Evolutionary conservation across 2,797 vertebrate genomes (phyloP).

Genomic region (Syncerus caffer): DNA sequence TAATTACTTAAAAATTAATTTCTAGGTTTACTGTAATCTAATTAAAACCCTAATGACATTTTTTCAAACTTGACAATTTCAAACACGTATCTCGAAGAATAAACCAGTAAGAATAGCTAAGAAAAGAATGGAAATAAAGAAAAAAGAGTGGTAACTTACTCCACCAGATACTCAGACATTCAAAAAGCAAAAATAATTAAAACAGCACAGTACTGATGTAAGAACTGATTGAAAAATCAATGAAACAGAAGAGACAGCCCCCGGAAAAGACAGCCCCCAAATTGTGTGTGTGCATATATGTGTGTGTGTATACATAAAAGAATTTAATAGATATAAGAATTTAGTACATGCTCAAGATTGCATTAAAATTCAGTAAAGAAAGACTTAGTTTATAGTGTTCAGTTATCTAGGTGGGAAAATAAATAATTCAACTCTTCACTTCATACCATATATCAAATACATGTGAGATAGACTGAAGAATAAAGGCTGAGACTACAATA

Average conservation of each 20-base stretch:
- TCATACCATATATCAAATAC: neutral
- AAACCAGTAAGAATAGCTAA: neutral
- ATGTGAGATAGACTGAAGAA: neutral
- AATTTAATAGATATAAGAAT: neutral
- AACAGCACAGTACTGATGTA: neutral
- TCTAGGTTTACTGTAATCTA: neutral
- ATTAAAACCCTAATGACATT: neutral
- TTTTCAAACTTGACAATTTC: neutral
- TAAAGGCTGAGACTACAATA: neutral
- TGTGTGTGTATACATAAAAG: neutral
- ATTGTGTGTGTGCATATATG: too few species aligned
- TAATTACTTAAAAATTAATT: conserved; percentile 14
- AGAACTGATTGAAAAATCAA: neutral
- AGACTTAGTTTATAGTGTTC: neutral
- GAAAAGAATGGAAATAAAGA: neutral
- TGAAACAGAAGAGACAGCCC: neutral
- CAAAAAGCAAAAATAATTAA: neutral
- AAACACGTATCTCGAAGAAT: neutral
- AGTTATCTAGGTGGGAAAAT: neutral
- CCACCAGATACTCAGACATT: neutral
- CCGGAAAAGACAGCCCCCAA: neutral
- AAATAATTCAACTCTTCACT: neutral
- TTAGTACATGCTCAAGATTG: neutral
- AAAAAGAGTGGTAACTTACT: neutral
- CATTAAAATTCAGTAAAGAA: neutral